Evolutionary conservation across 2,113 vertebrate species (phyloP), one percentile per base, ranked within the genome.

Genomic region (Nannospalax galili): DNA sequence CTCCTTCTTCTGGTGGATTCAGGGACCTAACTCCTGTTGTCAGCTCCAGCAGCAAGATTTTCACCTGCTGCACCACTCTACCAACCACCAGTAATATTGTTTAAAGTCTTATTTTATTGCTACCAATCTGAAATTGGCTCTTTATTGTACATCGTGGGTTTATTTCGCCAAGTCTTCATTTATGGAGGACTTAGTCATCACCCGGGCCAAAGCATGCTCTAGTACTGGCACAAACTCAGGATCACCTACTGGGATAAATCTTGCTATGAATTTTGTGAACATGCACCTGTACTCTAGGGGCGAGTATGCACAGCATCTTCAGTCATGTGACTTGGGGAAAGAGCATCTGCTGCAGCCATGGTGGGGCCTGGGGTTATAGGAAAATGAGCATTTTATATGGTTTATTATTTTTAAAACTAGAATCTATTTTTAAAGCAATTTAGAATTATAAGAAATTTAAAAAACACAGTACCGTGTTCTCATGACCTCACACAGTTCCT

Each of bases 371-470:
- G 30, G 16, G 16, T 4, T 12, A 48, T 4, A 70, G 16, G 30
- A 32, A 85, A 45, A 30, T 81, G 26, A 6, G 12, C 32, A 24
- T 0, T 26, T 91, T 37, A 73, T 37, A 19, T 30, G 56, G 77
- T 81, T 62, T 64, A 62, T 75, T 37, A 58, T 82, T 70, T 75
- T 88, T 30, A 56, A 52, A 85, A 72, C 70, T 37, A 65, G 19
- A 37, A 24, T 70, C 89, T 62, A 64, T 52, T 84, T 88, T 95
- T 28, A 22, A 82, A 62, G 37, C 40, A 48, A 35, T 52, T 92
- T 85, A 84, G n/a, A 65, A 67, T 85, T 37, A 37, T 7, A 93
- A 37, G 35, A 89, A 84, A 81, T 72, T 77, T 42, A 42, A 67
- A 74, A 91, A 8, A 35, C 15, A 2, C 17, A 69, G 32, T 17